Conservation (phyloP, 1,140 invertebrate genomes). For the Drosophila pachea region DNA sequence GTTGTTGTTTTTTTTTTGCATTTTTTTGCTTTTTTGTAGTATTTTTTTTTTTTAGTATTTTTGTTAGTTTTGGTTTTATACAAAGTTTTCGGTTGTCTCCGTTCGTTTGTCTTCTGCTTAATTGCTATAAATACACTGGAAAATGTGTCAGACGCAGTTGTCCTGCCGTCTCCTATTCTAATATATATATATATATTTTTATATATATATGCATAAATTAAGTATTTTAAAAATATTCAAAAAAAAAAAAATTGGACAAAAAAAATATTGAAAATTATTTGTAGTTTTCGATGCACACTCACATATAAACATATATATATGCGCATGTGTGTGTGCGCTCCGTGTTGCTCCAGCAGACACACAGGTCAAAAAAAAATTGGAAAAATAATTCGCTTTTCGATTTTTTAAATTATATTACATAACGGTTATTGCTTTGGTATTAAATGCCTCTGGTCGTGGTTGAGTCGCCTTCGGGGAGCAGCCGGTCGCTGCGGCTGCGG, state of each 20-base stretch:
- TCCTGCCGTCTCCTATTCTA: constrained; percentile 5
- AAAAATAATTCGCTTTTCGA: constrained; percentile 43
- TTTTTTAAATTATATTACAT: constrained; percentile 76
- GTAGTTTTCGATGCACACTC: background rate
- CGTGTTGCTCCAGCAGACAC: too few species aligned
- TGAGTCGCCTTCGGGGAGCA: constrained; percentile 55
- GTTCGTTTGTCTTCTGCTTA: constrained; percentile 37
- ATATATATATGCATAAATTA: constrained; percentile 26
- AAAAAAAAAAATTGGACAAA: constrained; percentile 45
- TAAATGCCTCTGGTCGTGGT: constrained; percentile 75
- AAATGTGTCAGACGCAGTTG: constrained; percentile 55
- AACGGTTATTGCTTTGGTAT: constrained; percentile 77
- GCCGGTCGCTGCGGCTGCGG: constrained; percentile 10
- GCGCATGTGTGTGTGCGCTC: background rate
- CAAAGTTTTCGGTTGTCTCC: constrained; percentile 28
- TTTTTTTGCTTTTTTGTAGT: constrained; percentile 25
- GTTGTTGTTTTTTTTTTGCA: constrained; percentile 20
- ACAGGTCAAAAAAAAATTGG: constrained; percentile 11
- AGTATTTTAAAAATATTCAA: constrained; percentile 36
- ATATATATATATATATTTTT: background rate
- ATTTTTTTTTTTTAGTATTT: constrained; percentile 8
- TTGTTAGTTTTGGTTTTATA: constrained; percentile 39
- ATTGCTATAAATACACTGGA: constrained; percentile 71
- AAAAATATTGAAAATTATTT: constrained; percentile 45
- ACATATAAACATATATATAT: background rate